A percentile compares a stretch with the other conserved stretches of the same genome.
These are phyloP conservation scores for Plebejus anna DNA, from an alignment of 2,888 invertebrate species.

Conservation along the genomic window DNA sequence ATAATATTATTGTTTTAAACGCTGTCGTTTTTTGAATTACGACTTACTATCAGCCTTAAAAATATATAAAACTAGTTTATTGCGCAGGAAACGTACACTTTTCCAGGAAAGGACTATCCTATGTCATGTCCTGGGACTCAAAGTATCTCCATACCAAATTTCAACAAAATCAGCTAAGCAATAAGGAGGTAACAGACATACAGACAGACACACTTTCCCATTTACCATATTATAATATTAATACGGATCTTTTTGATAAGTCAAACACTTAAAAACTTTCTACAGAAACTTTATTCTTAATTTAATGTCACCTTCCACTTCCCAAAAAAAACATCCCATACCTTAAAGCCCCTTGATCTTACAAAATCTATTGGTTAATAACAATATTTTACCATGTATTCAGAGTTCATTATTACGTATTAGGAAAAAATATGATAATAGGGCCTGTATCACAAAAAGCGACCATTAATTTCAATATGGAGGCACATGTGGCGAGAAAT, in stretches of 20 bases:
- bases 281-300: neutral
- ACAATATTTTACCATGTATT: conserved; percentile 12
- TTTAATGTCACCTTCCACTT: neutral
- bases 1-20: neutral
- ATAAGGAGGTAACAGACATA: no score
- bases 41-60: no score
- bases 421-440: conserved; percentile 25
- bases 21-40: neutral
- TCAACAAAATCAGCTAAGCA: no score
- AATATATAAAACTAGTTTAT: no score
- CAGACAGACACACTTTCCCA: no score
- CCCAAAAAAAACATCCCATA: neutral
- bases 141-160: no score
- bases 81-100: no score
- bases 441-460: conserved; percentile 34
- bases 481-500: conserved; percentile 49
- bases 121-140: no score
- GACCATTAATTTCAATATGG: conserved; percentile 43
- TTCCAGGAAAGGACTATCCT: no score
- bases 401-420: conserved; percentile 4
- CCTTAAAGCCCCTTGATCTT: neutral
- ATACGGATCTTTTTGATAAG: no score
- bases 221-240: no score
- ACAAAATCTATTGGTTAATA: conserved; percentile 5
- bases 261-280: neutral